Base-by-base conservation (phyloP, 2,113 vertebrate genomes). In the Xenus cinereus region DNA sequence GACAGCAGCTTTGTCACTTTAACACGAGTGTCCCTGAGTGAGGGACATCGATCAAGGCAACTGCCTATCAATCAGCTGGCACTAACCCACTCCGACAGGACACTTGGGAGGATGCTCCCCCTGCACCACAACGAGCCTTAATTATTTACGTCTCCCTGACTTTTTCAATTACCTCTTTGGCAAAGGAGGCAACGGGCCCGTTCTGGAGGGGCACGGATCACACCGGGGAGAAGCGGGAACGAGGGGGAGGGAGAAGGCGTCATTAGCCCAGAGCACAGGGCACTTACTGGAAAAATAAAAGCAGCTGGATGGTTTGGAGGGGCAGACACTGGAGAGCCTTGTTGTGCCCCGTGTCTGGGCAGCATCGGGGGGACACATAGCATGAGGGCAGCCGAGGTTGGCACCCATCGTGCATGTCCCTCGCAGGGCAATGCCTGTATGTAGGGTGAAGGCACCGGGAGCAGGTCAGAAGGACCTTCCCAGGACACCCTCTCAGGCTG, bases 141-240 rank as follows among this genome's bases (percentile, higher is more conserved):
- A 90, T 97, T 92, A 96, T 96, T 96, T 90, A 92, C 67, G 4
- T 64, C 81, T 64, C 92, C 37, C 7, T 1, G 39, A 79, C 56
- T 96, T 82, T 73, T 87, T 72, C 90, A 91, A 87, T 94, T 87
- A 87, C 60, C 26, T 56, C 81, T 59, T 48, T 6, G 1, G 74
- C 54, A 74, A 74, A 64, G 41, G 45, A 57, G 50, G 62, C 28
- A 56, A 57, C 3, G 14, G 2, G 23, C 77, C 39, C 3, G 13
- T 13, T 74, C 72, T 46, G 82, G 23, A 74, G 45, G 83, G 78
- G 53, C 45, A 19, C 7, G 11, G 92, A 43, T 63, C 28, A 26
- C 22, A 4, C 0, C 32, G 43, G n/a, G 79, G 26, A 59, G 69
- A 27, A 63, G 74, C 11, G 20, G 57, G 33, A 56, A 33, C 2